A percentile compares a stretch with the other conserved stretches of the same genome.
Conservation (phyloP, 1,140 invertebrate species). For the Brachionus angularis region DNA sequence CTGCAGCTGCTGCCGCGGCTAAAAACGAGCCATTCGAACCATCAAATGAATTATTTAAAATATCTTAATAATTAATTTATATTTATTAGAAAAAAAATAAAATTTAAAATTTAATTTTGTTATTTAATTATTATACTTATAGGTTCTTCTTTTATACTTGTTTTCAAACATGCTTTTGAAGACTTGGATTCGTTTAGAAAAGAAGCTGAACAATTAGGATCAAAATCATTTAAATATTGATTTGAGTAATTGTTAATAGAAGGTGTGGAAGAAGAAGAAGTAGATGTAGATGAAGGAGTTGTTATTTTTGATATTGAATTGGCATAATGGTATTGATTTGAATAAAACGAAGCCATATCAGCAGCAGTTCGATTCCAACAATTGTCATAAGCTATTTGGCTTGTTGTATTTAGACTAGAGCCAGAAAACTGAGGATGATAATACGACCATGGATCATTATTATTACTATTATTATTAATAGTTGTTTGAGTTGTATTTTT, state of each 20-base stretch:
- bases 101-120: neutral
- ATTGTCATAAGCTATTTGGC: neutral
- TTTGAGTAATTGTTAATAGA: too few species aligned
- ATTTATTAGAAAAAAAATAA: neutral
- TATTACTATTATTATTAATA: neutral
- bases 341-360: slow-evolving; percentile 9
- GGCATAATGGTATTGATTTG: slow-evolving; percentile 3
- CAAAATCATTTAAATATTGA: neutral
- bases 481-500: too few species aligned
- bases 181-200: neutral
- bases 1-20: slow-evolving; percentile 1
- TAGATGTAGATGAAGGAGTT: neutral
- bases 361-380: neutral
- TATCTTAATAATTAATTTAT: too few species aligned
- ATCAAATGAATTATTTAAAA: too few species aligned
- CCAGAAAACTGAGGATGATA: neutral
- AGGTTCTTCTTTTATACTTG: slow-evolving; percentile 13
- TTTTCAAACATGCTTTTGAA: neutral
- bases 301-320: neutral
- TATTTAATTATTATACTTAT: slow-evolving; percentile 20
- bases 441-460: slow-evolving; percentile 12
- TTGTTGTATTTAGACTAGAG: neutral
- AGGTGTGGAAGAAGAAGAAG: too few species aligned
- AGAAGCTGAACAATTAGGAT: neutral
- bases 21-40: neutral